Conservation (phyloP, 2,888 invertebrate species). For the Rhagium mordax region DNA sequence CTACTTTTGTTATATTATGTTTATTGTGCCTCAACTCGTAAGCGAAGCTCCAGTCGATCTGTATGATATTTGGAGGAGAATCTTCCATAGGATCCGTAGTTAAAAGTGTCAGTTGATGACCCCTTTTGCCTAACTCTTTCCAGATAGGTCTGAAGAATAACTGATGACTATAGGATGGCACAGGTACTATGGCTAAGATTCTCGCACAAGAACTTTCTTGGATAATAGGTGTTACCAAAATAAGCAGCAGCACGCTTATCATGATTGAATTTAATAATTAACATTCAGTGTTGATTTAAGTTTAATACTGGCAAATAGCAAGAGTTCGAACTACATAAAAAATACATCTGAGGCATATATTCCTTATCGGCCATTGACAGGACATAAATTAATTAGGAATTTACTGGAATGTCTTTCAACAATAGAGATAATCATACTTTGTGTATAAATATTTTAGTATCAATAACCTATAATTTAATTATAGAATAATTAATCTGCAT, state of each 20-base stretch:
- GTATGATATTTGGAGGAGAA: constrained; percentile 60
- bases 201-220: constrained; percentile 36
- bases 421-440: constrained; percentile 1
- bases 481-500: not conserved
- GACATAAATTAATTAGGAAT: not conserved
- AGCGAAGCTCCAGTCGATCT: constrained; percentile 62
- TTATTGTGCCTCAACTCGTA: constrained; percentile 54
- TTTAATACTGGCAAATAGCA: not conserved
- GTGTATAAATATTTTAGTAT: not conserved
- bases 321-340: not conserved
- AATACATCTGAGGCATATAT: not conserved
- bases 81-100: constrained; percentile 69
- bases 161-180: constrained; percentile 69
- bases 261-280: not conserved
- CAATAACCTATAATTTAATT: not conserved
- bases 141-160: constrained; percentile 68
- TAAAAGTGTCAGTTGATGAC: constrained; percentile 70
- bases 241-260: not conserved
- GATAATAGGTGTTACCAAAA: not conserved
- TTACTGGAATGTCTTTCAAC: constrained; percentile 12
- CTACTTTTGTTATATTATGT: constrained; percentile 38
- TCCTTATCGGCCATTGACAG: constrained; percentile 12
- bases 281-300: not conserved
- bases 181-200: constrained; percentile 51
- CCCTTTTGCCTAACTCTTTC: constrained; percentile 68